These are phyloP conservation scores for Xenopus tropicalis DNA, from an alignment of 2,113 vertebrate genomes.

Conservation along the genomic window UCB_Xtro_10.0 CM004443.2:26363501-26364000, in stretches of 20 bases:
- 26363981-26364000: conserved; percentile 25
- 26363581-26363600: too few relatives aligned
- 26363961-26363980: conserved; percentile 42
- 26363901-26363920: conserved; percentile 59
- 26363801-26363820: conserved; percentile 34
- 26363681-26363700: not conserved
- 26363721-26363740: conserved; percentile 27
- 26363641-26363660: not conserved
- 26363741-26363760: conserved; percentile 23
- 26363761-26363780: conserved; percentile 23
- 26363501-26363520: too few relatives aligned
- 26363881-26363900: conserved; percentile 58
- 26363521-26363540: too few relatives aligned
- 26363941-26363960: conserved; percentile 34
- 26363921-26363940: conserved; percentile 35
- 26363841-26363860: conserved; percentile 55
- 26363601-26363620: not conserved
- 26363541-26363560: too few relatives aligned
- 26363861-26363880: conserved; percentile 58
- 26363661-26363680: not conserved
- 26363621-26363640: not conserved
- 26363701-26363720: not conserved
- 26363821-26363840: conserved; percentile 51
- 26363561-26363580: too few relatives aligned
- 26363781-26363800: conserved; percentile 40